These are phyloP conservation scores for Phymanthus crucifer DNA, from an alignment of 92 coral and sea anemone genomes.

Conservation along the genomic window DNA sequence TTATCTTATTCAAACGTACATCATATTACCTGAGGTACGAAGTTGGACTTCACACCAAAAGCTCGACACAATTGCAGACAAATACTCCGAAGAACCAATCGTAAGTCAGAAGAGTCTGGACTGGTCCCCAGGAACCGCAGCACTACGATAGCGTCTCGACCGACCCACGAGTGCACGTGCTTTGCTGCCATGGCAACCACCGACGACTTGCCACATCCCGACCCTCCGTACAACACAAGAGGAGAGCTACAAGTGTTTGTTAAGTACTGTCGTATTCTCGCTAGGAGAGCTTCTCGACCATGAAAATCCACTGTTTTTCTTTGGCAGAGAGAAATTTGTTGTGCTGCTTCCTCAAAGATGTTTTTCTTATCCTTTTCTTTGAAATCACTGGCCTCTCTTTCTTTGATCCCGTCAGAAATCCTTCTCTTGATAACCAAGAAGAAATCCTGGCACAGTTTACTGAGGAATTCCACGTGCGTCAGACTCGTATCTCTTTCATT, in stretches of 20 bases:
- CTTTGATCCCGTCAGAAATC: conserved; percentile 59
- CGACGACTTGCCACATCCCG: conserved; percentile 92
- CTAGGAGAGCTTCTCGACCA: conserved; percentile 44
- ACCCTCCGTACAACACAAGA: conserved; percentile 75
- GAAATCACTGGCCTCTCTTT: conserved; percentile 37
- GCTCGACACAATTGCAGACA: conserved; percentile 76
- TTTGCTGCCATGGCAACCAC: conserved; percentile 94
- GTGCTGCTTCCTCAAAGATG: conserved; percentile 69
- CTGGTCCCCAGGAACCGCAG: conserved; percentile 84
- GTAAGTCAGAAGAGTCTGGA: conserved; percentile 71
- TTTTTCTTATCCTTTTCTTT: conserved; percentile 40
- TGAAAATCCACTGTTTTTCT: conserved; percentile 50
- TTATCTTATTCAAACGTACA: not conserved
- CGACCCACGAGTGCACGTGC: conserved; percentile 59
- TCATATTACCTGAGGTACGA: conserved; percentile 66
- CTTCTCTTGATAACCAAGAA: conserved; percentile 44
- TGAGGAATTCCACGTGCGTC: conserved; percentile 75
- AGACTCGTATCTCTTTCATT: conserved; percentile 49
- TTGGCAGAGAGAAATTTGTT: conserved; percentile 65
- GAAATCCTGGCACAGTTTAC: conserved; percentile 76
- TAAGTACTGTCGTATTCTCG: conserved; percentile 54
- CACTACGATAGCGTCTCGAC: conserved; percentile 54
- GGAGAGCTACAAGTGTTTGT: conserved; percentile 61
- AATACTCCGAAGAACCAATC: conserved; percentile 61
- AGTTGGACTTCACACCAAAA: conserved; percentile 45